Evolutionary conservation across 2,113 vertebrate genomes (phyloP).

Genomic region (Indicator maculatus): DNA sequence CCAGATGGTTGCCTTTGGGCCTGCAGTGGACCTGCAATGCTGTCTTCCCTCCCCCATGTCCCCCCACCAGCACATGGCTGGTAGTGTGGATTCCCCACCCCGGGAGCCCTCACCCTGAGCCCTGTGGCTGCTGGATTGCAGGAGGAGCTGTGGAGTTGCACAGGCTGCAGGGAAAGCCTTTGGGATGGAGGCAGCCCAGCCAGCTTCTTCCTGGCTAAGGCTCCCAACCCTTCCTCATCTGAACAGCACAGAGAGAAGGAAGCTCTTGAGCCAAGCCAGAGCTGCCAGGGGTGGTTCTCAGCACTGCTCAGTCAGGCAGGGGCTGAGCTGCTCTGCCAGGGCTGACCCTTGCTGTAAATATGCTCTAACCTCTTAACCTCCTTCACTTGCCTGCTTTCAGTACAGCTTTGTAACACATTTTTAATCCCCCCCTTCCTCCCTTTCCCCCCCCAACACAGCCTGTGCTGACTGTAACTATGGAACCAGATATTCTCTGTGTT

Average conservation of each 20-base stretch:
- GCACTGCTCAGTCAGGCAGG: background rate
- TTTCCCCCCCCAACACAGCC: background rate
- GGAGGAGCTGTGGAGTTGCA: fast-evolving
- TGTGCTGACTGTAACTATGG: constrained; percentile 14
- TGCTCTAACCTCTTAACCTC: background rate
- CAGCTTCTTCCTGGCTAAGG: background rate
- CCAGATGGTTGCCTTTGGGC: background rate
- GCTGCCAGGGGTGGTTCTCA: background rate
- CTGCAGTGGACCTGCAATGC: background rate
- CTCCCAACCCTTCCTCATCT: background rate
- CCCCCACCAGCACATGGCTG: background rate
- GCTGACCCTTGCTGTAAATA: constrained; percentile 55
- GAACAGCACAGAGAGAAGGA: background rate
- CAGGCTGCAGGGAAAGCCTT: background rate
- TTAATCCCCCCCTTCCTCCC: background rate
- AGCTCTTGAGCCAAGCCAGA: background rate
- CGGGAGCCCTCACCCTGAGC: background rate
- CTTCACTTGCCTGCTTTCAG: constrained; percentile 13
- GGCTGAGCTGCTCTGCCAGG: background rate
- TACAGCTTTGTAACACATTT: constrained; percentile 24
- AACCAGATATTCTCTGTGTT: constrained; percentile 43
- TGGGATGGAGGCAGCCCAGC: background rate
- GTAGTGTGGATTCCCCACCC: background rate
- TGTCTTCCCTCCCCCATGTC: background rate
- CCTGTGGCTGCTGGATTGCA: background rate